phyloP scores from a whole-genome alignment of 2,797 vertebrate genomes.

The Trematomus bernacchii region DNA sequence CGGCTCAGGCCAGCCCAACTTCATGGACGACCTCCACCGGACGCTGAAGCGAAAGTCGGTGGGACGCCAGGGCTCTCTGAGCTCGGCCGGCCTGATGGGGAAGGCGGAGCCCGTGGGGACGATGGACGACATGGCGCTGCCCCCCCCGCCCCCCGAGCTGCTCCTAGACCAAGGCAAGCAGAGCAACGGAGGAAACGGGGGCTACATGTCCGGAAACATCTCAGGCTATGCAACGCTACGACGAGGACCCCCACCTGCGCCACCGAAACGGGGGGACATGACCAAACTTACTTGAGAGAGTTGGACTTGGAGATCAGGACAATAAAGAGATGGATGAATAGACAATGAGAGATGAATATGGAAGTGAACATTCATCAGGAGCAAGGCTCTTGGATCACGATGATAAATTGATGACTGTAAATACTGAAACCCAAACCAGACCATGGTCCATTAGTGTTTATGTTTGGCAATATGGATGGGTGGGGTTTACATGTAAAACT shows the following conservation, averaged over 20 bases:
- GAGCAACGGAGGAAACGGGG: slow-evolving; percentile 78
- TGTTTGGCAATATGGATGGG: slow-evolving; percentile 41
- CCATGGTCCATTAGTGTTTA: slow-evolving; percentile 49
- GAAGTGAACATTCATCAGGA: slow-evolving; percentile 2
- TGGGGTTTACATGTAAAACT: slow-evolving; percentile 48
- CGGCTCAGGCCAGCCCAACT: slow-evolving; percentile 92
- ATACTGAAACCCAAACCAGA: slow-evolving; percentile 65
- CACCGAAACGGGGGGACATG: slow-evolving; percentile 94
- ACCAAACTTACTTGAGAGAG: slow-evolving; percentile 94
- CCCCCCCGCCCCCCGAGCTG: slow-evolving; percentile 90
- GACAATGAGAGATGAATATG: slow-evolving; percentile 46
- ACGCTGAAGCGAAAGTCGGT: slow-evolving; percentile 96
- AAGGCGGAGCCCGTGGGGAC: slow-evolving; percentile 88
- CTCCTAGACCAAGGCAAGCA: slow-evolving; percentile 89
- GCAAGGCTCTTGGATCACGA: slow-evolving; percentile 17
- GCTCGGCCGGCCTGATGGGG: slow-evolving; percentile 82
- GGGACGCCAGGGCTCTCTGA: slow-evolving; percentile 90
- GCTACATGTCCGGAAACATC: slow-evolving; percentile 90
- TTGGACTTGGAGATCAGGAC: slow-evolving; percentile 48
- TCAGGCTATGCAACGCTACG: slow-evolving; percentile 97
- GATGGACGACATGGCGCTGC: slow-evolving; percentile 96
- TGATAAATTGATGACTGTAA: slow-evolving; percentile 41
- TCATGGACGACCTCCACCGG: slow-evolving; percentile 95
- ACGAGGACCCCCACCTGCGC: slow-evolving; percentile 93
- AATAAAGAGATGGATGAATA: slow-evolving; percentile 21